Evolutionary conservation across 2,113 vertebrate species (phyloP).

Genomic region (Vulpes lagopus): DNA sequence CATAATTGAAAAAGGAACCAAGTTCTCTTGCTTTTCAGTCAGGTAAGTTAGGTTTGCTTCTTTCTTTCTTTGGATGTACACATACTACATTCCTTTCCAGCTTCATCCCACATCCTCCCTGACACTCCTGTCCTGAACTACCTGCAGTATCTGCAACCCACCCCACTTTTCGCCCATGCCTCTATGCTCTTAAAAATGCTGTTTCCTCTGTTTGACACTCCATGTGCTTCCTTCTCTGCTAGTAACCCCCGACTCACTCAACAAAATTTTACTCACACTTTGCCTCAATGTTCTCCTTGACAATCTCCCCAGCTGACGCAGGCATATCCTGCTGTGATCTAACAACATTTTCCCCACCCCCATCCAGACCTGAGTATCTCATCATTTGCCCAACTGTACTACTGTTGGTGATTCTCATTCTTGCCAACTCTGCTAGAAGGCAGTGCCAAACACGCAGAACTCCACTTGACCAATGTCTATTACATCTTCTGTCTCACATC

Average conservation of each 20-base stretch:
- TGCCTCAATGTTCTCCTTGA: background rate
- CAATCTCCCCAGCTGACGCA: background rate
- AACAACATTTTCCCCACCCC: background rate
- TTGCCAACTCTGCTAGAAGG: background rate
- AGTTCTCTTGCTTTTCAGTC: constrained; percentile 1
- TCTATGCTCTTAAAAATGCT: constrained; percentile 3
- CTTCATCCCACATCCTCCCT: background rate
- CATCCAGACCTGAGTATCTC: background rate
- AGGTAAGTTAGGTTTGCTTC: background rate
- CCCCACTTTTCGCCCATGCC: background rate
- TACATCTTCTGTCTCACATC: background rate
- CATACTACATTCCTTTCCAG: constrained; percentile 38
- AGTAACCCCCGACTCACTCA: background rate
- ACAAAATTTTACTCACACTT: background rate
- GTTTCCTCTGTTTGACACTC: background rate
- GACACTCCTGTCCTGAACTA: background rate
- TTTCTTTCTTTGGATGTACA: background rate
- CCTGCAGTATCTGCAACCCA: background rate
- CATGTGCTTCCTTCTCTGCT: constrained; percentile 37
- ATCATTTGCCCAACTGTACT: background rate
- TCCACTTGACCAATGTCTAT: background rate
- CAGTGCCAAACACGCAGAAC: background rate
- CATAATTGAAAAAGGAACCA: background rate
- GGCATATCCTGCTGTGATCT: background rate
- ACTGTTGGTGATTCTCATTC: background rate